Evolutionary conservation across 1,140 invertebrate genomes (phyloP).

Genomic region (Meloidogyne chitwoodi): DNA sequence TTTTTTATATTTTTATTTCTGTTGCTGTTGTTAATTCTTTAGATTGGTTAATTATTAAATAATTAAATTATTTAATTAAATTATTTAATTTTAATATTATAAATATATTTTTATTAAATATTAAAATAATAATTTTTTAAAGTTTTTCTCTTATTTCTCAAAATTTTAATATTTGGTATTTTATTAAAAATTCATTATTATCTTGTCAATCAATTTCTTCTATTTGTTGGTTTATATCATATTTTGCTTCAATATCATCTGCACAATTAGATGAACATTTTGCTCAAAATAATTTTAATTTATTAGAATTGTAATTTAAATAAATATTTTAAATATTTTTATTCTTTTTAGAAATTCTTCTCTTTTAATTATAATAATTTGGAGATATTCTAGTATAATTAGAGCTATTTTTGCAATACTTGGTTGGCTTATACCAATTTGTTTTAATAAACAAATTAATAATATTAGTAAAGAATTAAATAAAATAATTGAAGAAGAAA

Average conservation of each 20-base stretch:
- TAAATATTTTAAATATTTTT: neutral
- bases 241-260: neutral
- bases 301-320: neutral
- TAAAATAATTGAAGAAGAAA: neutral
- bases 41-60: neutral
- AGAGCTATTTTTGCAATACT: neutral
- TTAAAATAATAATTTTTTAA: neutral
- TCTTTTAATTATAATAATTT: neutral
- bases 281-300: neutral
- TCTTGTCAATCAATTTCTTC: neutral
- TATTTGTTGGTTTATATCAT: neutral
- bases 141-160: neutral
- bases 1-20: constrained; percentile 9
- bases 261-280: constrained; percentile 12
- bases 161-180: neutral
- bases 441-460: neutral
- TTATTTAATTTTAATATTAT: neutral
- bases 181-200: neutral
- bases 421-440: neutral
- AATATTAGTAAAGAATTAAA: neutral
- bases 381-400: neutral
- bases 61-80: too few species aligned
- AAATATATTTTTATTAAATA: neutral
- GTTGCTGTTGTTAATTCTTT: constrained; percentile 4
- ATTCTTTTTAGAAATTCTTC: neutral